phyloP scores from a whole-genome alignment of 2,888 invertebrate species.

The Melinaea menophilus region DNA sequence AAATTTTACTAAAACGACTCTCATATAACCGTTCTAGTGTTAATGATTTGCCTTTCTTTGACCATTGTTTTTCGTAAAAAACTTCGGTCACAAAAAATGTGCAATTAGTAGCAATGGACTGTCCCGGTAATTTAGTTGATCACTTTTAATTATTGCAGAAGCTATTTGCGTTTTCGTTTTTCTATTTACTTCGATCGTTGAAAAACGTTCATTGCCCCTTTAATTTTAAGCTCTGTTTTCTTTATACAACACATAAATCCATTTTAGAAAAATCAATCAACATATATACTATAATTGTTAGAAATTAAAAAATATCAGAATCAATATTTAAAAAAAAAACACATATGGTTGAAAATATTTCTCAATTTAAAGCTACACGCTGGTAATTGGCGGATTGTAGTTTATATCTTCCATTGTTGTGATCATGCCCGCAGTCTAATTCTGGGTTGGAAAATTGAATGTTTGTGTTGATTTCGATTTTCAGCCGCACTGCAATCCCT shows the following conservation, averaged over 20 bases:
- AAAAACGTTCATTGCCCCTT: conserved; percentile 16
- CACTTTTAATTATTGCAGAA: conserved; percentile 57
- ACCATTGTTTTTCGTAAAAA: conserved; percentile 56
- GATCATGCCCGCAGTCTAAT: conserved; percentile 42
- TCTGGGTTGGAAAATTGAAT: conserved; percentile 60
- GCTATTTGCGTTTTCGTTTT: conserved; percentile 49
- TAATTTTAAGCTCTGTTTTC: too few species aligned
- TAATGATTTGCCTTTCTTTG: conserved; percentile 51
- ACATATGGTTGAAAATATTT: background rate
- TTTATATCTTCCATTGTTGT: conserved; percentile 35
- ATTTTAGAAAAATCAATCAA: too few species aligned
- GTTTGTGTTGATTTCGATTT: conserved; percentile 58
- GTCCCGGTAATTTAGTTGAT: conserved; percentile 70
- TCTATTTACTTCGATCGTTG: conserved; percentile 30
- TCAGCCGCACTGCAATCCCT: conserved; percentile 55
- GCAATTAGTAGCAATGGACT: conserved; percentile 69
- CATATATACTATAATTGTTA: too few species aligned
- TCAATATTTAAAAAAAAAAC: too few species aligned
- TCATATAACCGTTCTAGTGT: too few species aligned
- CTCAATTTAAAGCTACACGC: conserved; percentile 3
- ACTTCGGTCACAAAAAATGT: conserved; percentile 52
- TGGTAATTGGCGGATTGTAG: conserved; percentile 21
- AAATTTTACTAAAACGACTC: too few species aligned
- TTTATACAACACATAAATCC: too few species aligned
- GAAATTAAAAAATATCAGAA: too few species aligned